A percentile compares a stretch with the other conserved stretches of the same genome.
These are phyloP conservation scores for Triplophysa yarkandensis DNA, from an alignment of 2,797 vertebrate species.

Conservation along the genomic window DNA sequence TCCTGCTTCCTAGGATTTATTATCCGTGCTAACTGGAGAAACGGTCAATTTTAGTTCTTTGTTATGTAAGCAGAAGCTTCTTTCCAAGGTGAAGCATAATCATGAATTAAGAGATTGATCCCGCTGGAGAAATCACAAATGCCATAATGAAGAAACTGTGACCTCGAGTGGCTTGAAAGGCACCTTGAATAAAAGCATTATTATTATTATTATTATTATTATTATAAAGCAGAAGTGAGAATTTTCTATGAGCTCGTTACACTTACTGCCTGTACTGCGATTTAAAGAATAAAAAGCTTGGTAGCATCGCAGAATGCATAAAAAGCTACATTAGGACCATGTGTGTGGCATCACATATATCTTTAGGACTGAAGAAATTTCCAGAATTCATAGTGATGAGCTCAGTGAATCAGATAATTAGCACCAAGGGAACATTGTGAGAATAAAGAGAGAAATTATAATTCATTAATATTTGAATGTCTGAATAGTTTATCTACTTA, in stretches of 20 bases:
- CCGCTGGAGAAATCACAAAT: slow-evolving; percentile 4
- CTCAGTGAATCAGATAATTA: background rate
- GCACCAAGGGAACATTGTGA: too few species aligned
- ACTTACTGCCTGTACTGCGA: too few species aligned
- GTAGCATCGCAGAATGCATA: too few species aligned
- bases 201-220: too few species aligned
- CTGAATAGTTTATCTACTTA: too few species aligned
- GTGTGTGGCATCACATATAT: too few species aligned
- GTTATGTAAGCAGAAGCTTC: slow-evolving; percentile 13
- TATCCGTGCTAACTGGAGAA: slow-evolving; percentile 14
- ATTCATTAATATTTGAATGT: too few species aligned
- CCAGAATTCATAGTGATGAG: background rate
- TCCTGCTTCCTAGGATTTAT: slow-evolving; percentile 17
- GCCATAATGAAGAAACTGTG: slow-evolving; percentile 6
- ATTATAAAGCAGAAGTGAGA: background rate
- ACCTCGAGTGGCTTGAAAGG: too few species aligned
- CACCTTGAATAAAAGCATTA: too few species aligned
- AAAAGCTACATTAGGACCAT: too few species aligned
- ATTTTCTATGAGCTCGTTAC: background rate
- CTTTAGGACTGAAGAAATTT: background rate
- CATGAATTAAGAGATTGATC: background rate
- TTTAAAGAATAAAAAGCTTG: too few species aligned
- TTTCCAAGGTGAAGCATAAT: slow-evolving; percentile 2
- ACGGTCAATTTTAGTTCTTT: slow-evolving; percentile 11
- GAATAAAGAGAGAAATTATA: too few species aligned